Percentiles rank a stretch among this genome's conserved stretches.
Evolutionary conservation across 2,113 vertebrate species (phyloP).

Genomic region (Atrichornis clamosus): DNA sequence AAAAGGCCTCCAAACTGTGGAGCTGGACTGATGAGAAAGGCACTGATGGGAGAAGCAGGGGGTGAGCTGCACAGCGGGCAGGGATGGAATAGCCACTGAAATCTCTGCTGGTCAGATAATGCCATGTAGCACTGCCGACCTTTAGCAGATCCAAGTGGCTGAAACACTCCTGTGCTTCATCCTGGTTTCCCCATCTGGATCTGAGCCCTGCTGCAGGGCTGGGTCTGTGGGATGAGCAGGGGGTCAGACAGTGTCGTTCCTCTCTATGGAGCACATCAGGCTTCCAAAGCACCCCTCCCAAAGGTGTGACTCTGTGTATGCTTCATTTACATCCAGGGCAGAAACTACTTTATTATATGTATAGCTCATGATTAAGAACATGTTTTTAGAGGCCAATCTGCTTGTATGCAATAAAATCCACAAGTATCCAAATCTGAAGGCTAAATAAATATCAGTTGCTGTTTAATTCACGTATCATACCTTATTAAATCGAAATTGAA

Average conservation of each 20-base stretch:
- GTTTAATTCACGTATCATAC: constrained; percentile 28
- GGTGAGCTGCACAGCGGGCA: neutral
- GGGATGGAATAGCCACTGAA: neutral
- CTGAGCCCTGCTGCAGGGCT: neutral
- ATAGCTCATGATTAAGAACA: constrained; percentile 22
- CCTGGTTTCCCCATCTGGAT: neutral
- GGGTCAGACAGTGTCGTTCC: neutral
- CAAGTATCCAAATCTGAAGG: neutral
- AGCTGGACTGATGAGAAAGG: neutral
- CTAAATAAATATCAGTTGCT: constrained; percentile 18
- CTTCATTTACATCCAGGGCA: neutral
- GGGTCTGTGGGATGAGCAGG: neutral
- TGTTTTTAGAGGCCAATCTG: neutral
- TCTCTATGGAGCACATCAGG: neutral
- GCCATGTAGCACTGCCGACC: fast-evolving
- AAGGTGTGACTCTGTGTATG: neutral
- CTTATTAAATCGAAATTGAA: constrained; percentile 36
- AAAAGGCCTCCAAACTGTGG: neutral
- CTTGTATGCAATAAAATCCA: neutral
- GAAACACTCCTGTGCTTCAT: fast-evolving
- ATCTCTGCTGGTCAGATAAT: neutral
- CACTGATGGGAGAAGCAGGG: neutral
- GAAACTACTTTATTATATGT: neutral
- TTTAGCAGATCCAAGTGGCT: neutral
- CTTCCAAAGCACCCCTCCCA: neutral